Base-by-base conservation (phyloP, 2,113 vertebrate genomes). In the Herpailurus yagouaroundi region DNA sequence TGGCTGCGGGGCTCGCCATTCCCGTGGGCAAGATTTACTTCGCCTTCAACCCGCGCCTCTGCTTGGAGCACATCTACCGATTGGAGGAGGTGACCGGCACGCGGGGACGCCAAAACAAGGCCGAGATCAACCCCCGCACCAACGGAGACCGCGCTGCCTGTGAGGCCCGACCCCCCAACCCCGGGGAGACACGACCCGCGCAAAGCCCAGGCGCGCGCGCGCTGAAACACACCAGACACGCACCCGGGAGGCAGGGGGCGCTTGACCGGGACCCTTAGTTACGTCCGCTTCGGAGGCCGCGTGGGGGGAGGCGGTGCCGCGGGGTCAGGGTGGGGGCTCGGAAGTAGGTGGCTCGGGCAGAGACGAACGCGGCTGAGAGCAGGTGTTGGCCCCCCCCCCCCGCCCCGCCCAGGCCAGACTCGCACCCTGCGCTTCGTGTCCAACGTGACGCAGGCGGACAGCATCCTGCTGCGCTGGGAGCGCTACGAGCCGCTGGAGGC, bases 1-100 rank as follows among this genome's bases (percentile, higher is more conserved):
- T 94, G 77, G 73, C 98, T n/a, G 92, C 97, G 63, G 52, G 96
- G 3, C 99, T 99, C 80, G 98, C 98, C 93, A 99, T 99, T 71
- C 99, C 99, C 0, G 97, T 98, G 69, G 99, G 99, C 87, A 99
- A 99, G 95, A 98, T 99, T 94, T 99, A 99, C 91, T 99, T 99
- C 0, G 99, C 99, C 19, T 99, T 99, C 98, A 99, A 99, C 83
- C 99, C 99, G 38, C 99, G 99, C 92, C 98, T 99, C 36, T 99
- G 99, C 98, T 83, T 99, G 97, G 98, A 98, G 0, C 99, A 99
- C 97, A 99, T 99, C 74, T 99, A 99, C 60, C 98, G 96, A 2
- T 14, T 98, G 94, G 98, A 99, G 96, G 98, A 99, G 97, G 98
- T 99, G 94, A 99, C 99, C 0, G 99, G 99, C 92, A 99, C 99